A percentile compares a stretch with the other conserved stretches of the same genome.
These are phyloP conservation scores for Poicephalus gulielmi DNA, from an alignment of 2,113 vertebrate genomes.

Conservation along the genomic window DNA sequence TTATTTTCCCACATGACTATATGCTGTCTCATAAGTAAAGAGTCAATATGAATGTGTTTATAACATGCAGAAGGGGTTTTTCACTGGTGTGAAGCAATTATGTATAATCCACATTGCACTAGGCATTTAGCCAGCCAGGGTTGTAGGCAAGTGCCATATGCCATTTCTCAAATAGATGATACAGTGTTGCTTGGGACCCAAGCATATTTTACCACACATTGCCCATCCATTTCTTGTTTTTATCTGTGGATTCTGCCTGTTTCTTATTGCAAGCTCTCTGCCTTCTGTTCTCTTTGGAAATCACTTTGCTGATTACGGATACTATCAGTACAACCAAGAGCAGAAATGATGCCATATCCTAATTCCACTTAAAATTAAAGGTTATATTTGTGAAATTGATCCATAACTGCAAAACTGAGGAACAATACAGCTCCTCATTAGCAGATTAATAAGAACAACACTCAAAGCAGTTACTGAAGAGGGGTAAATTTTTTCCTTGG, in stretches of 20 bases:
- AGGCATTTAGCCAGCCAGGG: slow-evolving; percentile 2
- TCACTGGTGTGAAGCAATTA: slow-evolving; percentile 46
- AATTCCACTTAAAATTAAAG: neutral
- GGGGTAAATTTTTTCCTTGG: neutral
- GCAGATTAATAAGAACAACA: neutral
- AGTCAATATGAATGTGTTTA: slow-evolving; percentile 11
- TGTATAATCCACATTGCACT: neutral
- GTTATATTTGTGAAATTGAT: neutral
- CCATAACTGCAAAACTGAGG: neutral
- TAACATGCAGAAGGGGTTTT: slow-evolving; percentile 20
- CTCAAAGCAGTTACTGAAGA: neutral
- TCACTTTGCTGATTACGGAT: neutral
- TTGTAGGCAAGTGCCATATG: slow-evolving; percentile 62
- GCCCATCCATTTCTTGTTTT: slow-evolving; percentile 1
- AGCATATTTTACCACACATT: slow-evolving; percentile 20
- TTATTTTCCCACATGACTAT: neutral
- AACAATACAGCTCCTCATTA: neutral
- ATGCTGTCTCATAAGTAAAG: neutral
- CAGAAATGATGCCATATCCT: neutral
- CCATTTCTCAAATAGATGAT: slow-evolving; percentile 25
- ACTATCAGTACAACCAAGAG: neutral
- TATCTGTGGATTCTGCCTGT: slow-evolving; percentile 7
- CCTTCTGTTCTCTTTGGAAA: slow-evolving; percentile 43
- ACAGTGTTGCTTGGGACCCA: neutral
- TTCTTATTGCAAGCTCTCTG: neutral